Evolutionary conservation across 2,888 invertebrate species (phyloP).

Genomic region (Pollenia griseotomentosa): DNA sequence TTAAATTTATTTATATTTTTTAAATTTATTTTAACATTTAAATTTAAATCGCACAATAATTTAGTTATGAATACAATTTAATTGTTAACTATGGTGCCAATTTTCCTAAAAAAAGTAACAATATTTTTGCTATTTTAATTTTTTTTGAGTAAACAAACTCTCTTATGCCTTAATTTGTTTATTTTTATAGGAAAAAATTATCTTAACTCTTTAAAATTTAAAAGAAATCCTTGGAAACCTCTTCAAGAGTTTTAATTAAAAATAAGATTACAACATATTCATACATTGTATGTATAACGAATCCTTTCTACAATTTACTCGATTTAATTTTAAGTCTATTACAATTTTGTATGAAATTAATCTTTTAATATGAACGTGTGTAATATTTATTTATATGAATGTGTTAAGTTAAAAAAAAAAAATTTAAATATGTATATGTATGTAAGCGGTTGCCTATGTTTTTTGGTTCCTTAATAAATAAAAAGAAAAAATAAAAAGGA

Average conservation of each 20-base stretch:
- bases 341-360: background rate
- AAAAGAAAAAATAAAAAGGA: no score
- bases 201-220: background rate
- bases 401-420: no score
- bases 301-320: no score
- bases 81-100: conserved; percentile 45
- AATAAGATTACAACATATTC: no score
- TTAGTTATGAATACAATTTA: background rate
- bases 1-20: conserved; percentile 6
- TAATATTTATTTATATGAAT: background rate
- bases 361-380: background rate
- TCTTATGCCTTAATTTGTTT: background rate
- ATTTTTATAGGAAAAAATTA: conserved; percentile 17
- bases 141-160: background rate
- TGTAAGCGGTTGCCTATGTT: conserved; percentile 17
- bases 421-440: background rate
- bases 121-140: background rate
- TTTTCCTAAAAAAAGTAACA: conserved; percentile 27
- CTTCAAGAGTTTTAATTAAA: no score
- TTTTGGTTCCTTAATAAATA: background rate
- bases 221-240: background rate
- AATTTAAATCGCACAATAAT: background rate
- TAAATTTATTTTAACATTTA: background rate
- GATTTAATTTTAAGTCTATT: background rate
- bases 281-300: no score